Evolutionary conservation across 1,140 invertebrate genomes (phyloP), one percentile per base, ranked within the genome.

Genomic region (Drosophila sulfurigaster): DNA sequence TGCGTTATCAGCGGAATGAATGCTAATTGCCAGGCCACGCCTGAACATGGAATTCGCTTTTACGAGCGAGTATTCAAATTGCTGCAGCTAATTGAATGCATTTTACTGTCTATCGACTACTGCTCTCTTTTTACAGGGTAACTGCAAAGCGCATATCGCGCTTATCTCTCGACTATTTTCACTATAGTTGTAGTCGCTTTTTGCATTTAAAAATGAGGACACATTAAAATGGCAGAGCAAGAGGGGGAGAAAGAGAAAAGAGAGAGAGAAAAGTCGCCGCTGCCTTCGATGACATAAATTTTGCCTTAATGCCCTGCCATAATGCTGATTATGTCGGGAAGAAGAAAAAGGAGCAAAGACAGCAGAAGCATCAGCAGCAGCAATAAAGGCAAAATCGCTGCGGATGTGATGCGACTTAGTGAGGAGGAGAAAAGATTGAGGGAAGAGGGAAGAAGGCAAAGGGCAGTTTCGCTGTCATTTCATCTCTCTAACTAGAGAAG

Each of bases 271-370:
- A 72, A 56, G 30, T 20, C 43, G 35, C 57, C 54, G 41, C 52
- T 56, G 48, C 43, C 66, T 71, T 64, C 83, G 59, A 71, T 65
- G 66, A 69, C 82, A 88, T 87, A 78, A 87, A 87, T 88, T 82
- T 78, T 41, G 45, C 38, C 73, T 64, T 87, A 88, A 88, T 87
- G 83, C 63, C 64, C 62, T 70, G 69, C 60, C 79, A 88, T 82
- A 87, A 87, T 71, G 80, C 78, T 87, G 83, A 88, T 88, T 82
- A 88, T 72, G 71, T 52, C 46, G 11, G 46, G 48, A 25, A 16
- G 3, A 30, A 13, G 28, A 20, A 15, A 46, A 43, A 4, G 15
- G 10, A 35, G 45, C 46, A 32, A 35, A 28, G 56, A 58, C 35
- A 25, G 32, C 32, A n/a, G 35, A 30, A 7, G 8, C 8, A 35